Conservation (phyloP, 2,888 invertebrate species). For the Pyralis farinalis region DNA sequence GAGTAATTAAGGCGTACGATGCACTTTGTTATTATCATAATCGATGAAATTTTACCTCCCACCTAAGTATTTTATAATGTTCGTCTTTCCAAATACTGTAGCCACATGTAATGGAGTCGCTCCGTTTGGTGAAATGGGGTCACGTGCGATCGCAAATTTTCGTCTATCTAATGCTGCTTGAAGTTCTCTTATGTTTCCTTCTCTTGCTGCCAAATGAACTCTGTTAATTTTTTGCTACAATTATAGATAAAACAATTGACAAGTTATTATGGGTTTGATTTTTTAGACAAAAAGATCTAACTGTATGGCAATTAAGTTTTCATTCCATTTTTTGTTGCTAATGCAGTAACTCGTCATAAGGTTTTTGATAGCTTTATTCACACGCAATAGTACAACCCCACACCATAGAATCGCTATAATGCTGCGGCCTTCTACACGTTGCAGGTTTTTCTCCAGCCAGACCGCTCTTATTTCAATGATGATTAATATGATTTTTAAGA, state of each 20-base stretch:
- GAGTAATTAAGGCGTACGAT: neutral
- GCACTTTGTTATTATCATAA: neutral
- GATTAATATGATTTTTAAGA: too few species aligned
- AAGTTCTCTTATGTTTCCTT: constrained; percentile 91
- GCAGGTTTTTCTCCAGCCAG: too few species aligned
- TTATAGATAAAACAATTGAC: constrained; percentile 2
- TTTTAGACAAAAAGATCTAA: too few species aligned
- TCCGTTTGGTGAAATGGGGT: constrained; percentile 90
- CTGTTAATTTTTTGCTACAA: constrained; percentile 92
- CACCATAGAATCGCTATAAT: too few species aligned
- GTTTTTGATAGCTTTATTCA: too few species aligned
- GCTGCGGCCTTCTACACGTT: too few species aligned
- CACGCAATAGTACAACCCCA: too few species aligned
- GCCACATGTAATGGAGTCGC: constrained; percentile 94
- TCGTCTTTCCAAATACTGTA: constrained; percentile 90
- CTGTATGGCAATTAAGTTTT: too few species aligned
- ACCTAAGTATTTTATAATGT: constrained; percentile 85
- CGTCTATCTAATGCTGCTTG: constrained; percentile 93
- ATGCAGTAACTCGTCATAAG: too few species aligned
- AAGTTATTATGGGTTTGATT: too few species aligned
- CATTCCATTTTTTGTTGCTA: too few species aligned
- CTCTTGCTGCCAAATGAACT: constrained; percentile 92
- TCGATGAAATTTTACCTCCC: constrained; percentile 49
- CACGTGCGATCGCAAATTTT: constrained; percentile 94
- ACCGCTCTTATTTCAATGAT: too few species aligned